Base-by-base conservation (phyloP, 2,797 vertebrate species). In the Ptychadena robeensis region DNA sequence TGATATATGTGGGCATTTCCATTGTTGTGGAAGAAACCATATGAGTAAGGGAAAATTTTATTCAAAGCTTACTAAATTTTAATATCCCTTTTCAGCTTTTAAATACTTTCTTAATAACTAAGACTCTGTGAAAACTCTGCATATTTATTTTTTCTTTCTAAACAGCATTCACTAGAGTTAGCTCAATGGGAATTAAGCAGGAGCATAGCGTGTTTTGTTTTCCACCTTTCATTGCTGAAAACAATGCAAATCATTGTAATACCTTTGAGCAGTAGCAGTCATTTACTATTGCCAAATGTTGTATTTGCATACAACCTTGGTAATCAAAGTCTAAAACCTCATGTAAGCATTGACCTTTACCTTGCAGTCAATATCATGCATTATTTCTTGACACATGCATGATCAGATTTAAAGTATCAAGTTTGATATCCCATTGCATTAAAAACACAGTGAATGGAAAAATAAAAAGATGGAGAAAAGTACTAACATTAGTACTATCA, bases 271-370 rank as follows among this genome's bases (percentile, higher is more conserved):
- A 75, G 15, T n/a, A 61, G 25, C n/a, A 64, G 28, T 64, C 35
- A 64, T 63, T 64, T 75, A 35, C 22, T 6, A 2, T 64, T 40
- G 57, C 32, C 73, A 57, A 74, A 37, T 74, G 25, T 40, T 38
- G 28, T 12, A 5, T 63, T 64, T 75, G 57, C 34, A 63, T 75
- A 38, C 31, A 75, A 30, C 34, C 28, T 75, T 25, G 18, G 34
- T 63, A 38, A 64, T 64, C 57, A 75, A 64, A 63, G 63, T 12
- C 9, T 15, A 40, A 59, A 64, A 64, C 40, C 73, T 25, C 32
- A 63, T 75, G 34, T 64, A 64, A 75, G 37, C 34, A 64, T 27
- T 64, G 59, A 75, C 73, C 73, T 75, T 75, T 64, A 64, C 6
- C 15, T 9, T 30, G 59, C 22, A 37, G 37, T 64, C 57, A 37